phyloP scores from a whole-genome alignment of 2,888 invertebrate species.

The Orthonevra nobilis region DNA sequence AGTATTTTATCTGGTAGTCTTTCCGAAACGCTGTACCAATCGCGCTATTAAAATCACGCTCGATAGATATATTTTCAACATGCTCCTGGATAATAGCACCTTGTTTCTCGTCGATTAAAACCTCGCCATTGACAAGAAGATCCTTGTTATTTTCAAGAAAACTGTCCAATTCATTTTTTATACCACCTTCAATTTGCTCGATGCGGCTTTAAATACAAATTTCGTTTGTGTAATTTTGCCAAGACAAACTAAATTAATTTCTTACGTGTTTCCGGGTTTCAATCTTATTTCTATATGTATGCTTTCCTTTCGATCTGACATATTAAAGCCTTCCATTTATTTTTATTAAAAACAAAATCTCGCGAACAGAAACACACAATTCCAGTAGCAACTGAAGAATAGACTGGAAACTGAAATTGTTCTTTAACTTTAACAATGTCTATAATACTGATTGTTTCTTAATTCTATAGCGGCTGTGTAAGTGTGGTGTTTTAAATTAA shows the following conservation, averaged over 20 bases:
- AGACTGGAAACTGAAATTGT: too few species aligned
- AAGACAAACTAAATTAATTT: neutral
- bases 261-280: conserved; percentile 47
- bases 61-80: conserved; percentile 36
- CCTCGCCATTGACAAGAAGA: neutral
- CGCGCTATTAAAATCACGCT: conserved; percentile 18
- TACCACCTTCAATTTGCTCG: conserved; percentile 40
- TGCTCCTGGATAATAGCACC: conserved; percentile 4
- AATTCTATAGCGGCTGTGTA: too few species aligned
- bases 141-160: conserved; percentile 28
- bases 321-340: too few species aligned
- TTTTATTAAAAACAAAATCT: too few species aligned
- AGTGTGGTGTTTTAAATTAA: too few species aligned
- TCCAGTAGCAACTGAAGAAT: too few species aligned
- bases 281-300: conserved; percentile 51
- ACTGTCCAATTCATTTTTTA: conserved; percentile 16
- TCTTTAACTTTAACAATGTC: too few species aligned
- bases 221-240: neutral
- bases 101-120: neutral
- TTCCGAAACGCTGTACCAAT: conserved; percentile 1
- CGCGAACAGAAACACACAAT: too few species aligned
- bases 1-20: conserved; percentile 66
- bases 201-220: conserved; percentile 27
- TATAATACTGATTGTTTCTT: too few species aligned
- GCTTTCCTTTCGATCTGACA: too few species aligned